A percentile compares a stretch with the other conserved stretches of the same genome.
Evolutionary conservation across 2,797 vertebrate species (phyloP).

Genomic region (Morus bassanus): DNA sequence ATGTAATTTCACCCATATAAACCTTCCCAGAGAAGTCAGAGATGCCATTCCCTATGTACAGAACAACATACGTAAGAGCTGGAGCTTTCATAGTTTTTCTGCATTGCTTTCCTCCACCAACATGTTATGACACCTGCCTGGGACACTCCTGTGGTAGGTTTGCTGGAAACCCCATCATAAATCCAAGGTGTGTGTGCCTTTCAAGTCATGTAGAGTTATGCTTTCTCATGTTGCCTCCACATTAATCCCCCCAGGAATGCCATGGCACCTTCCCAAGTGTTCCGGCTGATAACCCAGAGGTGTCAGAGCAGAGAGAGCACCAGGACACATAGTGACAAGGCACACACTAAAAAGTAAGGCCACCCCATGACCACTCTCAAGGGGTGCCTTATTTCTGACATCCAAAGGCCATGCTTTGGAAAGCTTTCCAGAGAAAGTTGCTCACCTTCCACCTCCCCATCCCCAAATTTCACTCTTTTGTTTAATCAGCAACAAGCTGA

Average conservation of each 20-base stretch:
- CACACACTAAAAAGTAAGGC: neutral
- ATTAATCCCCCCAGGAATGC: neutral
- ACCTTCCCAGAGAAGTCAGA: neutral
- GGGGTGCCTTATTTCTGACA: neutral
- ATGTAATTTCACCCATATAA: neutral
- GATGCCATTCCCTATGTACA: neutral
- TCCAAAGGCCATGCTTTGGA: neutral
- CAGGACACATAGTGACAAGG: fast-evolving
- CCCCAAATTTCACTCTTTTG: neutral
- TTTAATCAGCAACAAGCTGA: neutral
- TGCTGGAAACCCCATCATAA: neutral
- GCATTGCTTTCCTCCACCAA: neutral
- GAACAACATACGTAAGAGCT: neutral
- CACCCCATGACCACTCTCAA: neutral
- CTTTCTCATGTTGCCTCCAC: neutral
- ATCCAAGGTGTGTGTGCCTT: neutral
- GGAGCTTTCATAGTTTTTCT: neutral
- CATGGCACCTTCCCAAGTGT: neutral
- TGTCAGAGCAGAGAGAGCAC: neutral
- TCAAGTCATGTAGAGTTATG: neutral
- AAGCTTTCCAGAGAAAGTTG: neutral
- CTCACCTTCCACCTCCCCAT: neutral
- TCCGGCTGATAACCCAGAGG: neutral
- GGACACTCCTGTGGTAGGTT: neutral
- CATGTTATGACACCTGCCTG: neutral